Evolutionary conservation across 2,888 invertebrate species (phyloP).

Genomic region (Eumerus sabulonum): DNA sequence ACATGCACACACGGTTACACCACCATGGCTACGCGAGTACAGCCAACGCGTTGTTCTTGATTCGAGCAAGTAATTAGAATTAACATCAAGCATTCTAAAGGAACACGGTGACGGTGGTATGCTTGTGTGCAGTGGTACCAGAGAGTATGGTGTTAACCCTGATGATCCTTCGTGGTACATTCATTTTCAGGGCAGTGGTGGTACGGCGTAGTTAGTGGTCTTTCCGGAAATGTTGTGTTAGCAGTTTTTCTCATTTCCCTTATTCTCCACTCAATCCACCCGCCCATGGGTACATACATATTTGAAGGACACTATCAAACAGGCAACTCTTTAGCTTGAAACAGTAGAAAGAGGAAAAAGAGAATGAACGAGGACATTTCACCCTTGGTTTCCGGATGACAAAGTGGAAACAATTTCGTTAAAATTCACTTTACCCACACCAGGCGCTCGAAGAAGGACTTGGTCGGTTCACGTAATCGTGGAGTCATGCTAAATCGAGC

Average conservation of each 20-base stretch:
- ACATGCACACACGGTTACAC: neutral
- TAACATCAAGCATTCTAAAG: conserved; percentile 45
- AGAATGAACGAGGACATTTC: conserved; percentile 52
- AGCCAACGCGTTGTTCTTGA: neutral
- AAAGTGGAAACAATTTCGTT: conserved; percentile 65
- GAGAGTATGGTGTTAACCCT: neutral
- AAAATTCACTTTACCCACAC: conserved; percentile 53
- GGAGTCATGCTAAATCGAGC: conserved; percentile 42
- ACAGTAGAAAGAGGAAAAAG: conserved; percentile 3
- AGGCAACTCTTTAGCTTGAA: conserved; percentile 17
- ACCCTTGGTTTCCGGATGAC: conserved; percentile 54
- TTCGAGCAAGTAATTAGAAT: conserved; percentile 62
- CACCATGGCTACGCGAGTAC: neutral
- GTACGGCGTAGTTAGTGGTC: conserved; percentile 2
- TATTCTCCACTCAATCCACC: too few species aligned
- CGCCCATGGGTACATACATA: too few species aligned
- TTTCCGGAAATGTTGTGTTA: conserved; percentile 48
- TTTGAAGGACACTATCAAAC: conserved; percentile 18
- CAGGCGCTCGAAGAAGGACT: neutral
- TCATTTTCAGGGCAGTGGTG: too few species aligned
- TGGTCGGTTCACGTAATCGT: neutral
- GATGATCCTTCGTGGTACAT: too few species aligned
- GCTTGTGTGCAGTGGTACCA: neutral
- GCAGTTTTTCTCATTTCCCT: conserved; percentile 5
- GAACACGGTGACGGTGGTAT: conserved; percentile 14